Conservation (phyloP, 2,888 invertebrate species). For the Selenia dentaria region DNA sequence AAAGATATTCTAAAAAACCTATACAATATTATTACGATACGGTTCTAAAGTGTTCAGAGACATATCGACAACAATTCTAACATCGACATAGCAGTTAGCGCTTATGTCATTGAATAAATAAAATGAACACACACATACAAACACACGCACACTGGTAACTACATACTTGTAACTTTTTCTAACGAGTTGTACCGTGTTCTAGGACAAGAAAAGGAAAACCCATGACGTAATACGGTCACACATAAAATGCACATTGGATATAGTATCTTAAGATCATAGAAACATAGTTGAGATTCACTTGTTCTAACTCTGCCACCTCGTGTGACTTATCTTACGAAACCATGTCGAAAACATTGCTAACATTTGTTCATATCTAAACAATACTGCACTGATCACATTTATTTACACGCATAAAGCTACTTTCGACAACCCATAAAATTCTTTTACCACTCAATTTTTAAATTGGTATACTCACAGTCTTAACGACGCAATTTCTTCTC, state of each 20-base stretch:
- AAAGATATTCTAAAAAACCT: no score
- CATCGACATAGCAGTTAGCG: slow-evolving; percentile 1
- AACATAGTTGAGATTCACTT: slow-evolving; percentile 29
- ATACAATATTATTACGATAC: background rate
- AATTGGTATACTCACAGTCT: slow-evolving; percentile 7
- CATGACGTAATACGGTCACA: slow-evolving; percentile 15
- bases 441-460: background rate
- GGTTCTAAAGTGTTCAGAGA: background rate
- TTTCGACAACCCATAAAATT: background rate
- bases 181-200: slow-evolving; percentile 30
- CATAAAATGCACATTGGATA: slow-evolving; percentile 25
- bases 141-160: slow-evolving; percentile 21
- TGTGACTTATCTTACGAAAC: slow-evolving; percentile 19
- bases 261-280: slow-evolving; percentile 9
- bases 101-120: slow-evolving; percentile 21
- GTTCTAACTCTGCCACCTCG: slow-evolving; percentile 3
- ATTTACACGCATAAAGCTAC: background rate
- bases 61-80: background rate
- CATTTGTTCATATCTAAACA: slow-evolving; percentile 1
- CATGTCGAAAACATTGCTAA: slow-evolving; percentile 7
- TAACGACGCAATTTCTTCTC: background rate
- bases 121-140: slow-evolving; percentile 5
- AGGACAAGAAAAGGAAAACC: slow-evolving; percentile 32
- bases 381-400: slow-evolving; percentile 10
- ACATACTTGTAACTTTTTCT: slow-evolving; percentile 21